Evolutionary conservation across 2,797 vertebrate species (phyloP).

Genomic region (Leptatherina wallacei): DNA sequence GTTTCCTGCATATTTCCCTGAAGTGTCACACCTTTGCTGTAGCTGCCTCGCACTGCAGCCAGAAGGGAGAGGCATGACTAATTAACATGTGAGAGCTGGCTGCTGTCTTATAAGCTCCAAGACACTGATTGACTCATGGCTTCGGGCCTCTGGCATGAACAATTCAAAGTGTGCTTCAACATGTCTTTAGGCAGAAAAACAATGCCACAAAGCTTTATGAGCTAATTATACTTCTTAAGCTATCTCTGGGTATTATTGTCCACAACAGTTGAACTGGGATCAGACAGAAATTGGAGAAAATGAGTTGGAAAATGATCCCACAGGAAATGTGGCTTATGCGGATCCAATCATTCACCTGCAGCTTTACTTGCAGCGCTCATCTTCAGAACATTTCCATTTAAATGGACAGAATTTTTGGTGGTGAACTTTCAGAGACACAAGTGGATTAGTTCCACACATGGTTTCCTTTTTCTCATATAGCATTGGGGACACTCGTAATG

Average conservation of each 20-base stretch:
- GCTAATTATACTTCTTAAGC: conserved; percentile 55
- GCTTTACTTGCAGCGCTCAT: conserved; percentile 51
- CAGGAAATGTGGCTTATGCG: conserved; percentile 53
- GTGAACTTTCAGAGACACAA: conserved; percentile 49
- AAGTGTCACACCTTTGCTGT: conserved; percentile 59
- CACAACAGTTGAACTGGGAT: conserved; percentile 22
- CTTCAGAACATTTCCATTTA: conserved; percentile 71
- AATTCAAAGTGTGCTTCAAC: conserved; percentile 59
- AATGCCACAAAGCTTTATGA: conserved; percentile 54
- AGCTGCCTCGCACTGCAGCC: conserved; percentile 51
- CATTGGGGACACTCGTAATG: conserved; percentile 49
- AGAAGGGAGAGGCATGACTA: conserved; percentile 68
- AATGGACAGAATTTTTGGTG: conserved; percentile 52
- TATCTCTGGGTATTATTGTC: conserved; percentile 22
- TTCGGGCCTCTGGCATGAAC: conserved; percentile 57
- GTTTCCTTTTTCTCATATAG: conserved; percentile 28
- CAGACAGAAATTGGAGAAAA: conserved; percentile 7
- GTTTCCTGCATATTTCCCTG: conserved; percentile 53
- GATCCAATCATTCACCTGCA: conserved; percentile 65
- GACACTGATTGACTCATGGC: conserved; percentile 72
- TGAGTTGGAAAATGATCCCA: conserved; percentile 45
- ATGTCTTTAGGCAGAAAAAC: conserved; percentile 49
- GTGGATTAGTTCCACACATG: conserved; percentile 53
- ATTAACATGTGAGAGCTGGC: conserved; percentile 73
- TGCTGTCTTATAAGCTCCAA: conserved; percentile 64